A percentile compares a stretch with the other conserved stretches of the same genome.
phyloP scores from a whole-genome alignment of 2,888 invertebrate species.

The Nomada goodeniana region DNA sequence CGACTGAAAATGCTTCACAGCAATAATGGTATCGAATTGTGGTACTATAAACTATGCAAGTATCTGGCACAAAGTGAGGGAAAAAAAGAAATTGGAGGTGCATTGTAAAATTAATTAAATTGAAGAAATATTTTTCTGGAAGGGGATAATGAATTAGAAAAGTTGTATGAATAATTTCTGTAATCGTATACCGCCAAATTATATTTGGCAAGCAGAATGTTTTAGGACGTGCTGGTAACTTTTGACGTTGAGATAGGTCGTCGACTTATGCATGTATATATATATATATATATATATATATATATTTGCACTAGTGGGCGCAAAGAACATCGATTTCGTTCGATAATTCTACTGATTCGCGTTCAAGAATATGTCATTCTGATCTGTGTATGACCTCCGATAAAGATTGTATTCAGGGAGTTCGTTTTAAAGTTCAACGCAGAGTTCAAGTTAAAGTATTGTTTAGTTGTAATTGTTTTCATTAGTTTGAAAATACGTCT shows the following conservation, averaged over 20 bases:
- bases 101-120: background rate
- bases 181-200: slow-evolving; percentile 10
- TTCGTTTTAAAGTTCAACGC: no score
- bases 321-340: slow-evolving; percentile 21
- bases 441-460: background rate
- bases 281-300: background rate
- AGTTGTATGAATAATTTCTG: background rate
- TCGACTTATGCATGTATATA: slow-evolving; percentile 20
- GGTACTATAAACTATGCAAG: background rate
- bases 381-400: background rate
- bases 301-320: slow-evolving; percentile 17
- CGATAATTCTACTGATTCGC: background rate
- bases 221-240: slow-evolving; percentile 15
- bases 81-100: no score
- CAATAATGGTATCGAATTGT: background rate
- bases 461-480: background rate
- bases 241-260: slow-evolving; percentile 52
- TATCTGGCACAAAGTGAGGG: no score
- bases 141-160: background rate
- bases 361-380: background rate
- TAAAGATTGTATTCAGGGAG: background rate
- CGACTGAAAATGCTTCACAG: slow-evolving; percentile 6
- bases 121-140: background rate
- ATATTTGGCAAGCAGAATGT: background rate
- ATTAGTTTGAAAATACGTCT: background rate